phyloP scores from a whole-genome alignment of 1,140 invertebrate species.

The Hylyphantes graminicola region DNA sequence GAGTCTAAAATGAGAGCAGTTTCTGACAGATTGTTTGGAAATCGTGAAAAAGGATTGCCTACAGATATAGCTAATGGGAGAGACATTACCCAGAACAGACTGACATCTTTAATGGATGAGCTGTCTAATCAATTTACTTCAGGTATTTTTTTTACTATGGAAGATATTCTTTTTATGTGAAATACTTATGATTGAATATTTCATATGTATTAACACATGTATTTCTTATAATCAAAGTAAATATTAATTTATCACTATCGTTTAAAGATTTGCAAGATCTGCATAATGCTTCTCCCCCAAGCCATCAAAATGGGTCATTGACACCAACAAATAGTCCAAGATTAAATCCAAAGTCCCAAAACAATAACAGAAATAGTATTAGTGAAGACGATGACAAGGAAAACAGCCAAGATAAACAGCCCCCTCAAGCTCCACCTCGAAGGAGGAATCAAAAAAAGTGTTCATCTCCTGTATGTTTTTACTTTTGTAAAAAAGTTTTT shows the following conservation, averaged over 20 bases:
- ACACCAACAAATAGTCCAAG: constrained; percentile 55
- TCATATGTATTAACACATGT: neutral
- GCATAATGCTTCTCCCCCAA: constrained; percentile 10
- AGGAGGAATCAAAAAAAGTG: constrained; percentile 60
- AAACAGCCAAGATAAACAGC: constrained; percentile 47
- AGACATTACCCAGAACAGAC: constrained; percentile 42
- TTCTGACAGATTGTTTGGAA: constrained; percentile 37
- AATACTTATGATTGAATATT: neutral
- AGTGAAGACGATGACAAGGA: constrained; percentile 59
- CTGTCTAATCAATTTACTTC: constrained; percentile 54
- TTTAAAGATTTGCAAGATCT: constrained; percentile 41
- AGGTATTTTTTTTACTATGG: neutral
- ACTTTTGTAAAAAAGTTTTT: neutral
- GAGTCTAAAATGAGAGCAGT: constrained; percentile 19
- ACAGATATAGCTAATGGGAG: constrained; percentile 37
- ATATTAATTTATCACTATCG: neutral
- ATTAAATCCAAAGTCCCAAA: constrained; percentile 36
- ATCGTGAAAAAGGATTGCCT: constrained; percentile 21
- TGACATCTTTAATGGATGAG: constrained; percentile 52
- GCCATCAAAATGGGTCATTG: constrained; percentile 46
- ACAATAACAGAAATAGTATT: constrained; percentile 49
- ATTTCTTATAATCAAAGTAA: neutral
- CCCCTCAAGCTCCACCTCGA: constrained; percentile 61
- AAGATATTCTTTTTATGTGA: neutral
- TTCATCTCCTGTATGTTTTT: constrained; percentile 59